phyloP scores from a whole-genome alignment of 2,888 invertebrate genomes.

The Panzeria rudis region DNA sequence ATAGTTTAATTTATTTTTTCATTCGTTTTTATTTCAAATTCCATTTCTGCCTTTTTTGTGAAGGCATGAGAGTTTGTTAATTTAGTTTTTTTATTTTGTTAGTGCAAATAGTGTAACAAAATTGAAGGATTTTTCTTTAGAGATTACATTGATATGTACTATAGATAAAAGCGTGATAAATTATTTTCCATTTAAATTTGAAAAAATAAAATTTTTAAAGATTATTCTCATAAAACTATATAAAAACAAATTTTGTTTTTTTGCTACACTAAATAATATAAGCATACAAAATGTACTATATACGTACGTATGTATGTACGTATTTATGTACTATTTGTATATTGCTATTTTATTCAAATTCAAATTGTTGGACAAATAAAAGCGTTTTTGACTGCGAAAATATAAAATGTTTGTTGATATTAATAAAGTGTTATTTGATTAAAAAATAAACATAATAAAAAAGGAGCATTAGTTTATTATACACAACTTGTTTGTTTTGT shows the following conservation, averaged over 20 bases:
- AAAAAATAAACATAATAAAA: slow-evolving; percentile 29
- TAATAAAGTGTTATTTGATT: slow-evolving; percentile 27
- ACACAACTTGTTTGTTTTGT: neutral
- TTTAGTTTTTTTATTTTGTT: slow-evolving; percentile 39
- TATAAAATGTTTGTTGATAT: neutral
- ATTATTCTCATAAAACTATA: slow-evolving; percentile 14
- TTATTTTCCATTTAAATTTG: slow-evolving; percentile 54
- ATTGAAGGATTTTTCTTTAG: slow-evolving; percentile 42
- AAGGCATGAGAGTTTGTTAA: slow-evolving; percentile 4
- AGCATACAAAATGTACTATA: neutral
- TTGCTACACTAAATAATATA: neutral
- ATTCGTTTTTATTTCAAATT: neutral
- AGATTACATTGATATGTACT: slow-evolving; percentile 59
- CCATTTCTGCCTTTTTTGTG: neutral
- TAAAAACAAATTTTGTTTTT: neutral
- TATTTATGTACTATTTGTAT: neutral
- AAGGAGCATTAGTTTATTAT: neutral
- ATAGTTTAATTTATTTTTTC: slow-evolving; percentile 44
- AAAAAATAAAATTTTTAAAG: slow-evolving; percentile 9
- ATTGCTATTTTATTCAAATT: slow-evolving; percentile 9
- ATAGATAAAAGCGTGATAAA: slow-evolving; percentile 60
- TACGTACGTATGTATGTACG: neutral
- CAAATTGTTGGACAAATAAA: slow-evolving; percentile 23
- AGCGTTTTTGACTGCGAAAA: slow-evolving; percentile 18
- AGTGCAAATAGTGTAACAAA: slow-evolving; percentile 53